phyloP scores from a whole-genome alignment of 1,140 invertebrate species.

The Himalopsyche phryganea region DNA sequence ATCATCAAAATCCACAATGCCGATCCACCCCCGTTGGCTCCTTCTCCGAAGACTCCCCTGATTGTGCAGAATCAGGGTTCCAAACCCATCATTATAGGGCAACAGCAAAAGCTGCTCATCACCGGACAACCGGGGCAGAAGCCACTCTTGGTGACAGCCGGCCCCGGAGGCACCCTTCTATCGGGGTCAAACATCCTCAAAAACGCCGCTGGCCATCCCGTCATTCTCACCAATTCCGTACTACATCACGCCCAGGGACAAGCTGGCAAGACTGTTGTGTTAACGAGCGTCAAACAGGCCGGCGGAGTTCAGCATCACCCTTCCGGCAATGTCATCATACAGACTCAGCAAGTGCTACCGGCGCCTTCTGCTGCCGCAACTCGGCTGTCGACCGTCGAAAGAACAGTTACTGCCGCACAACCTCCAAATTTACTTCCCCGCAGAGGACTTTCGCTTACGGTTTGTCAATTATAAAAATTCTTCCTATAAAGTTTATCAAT shows the following conservation, averaged over 20 bases:
- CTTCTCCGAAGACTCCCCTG: slow-evolving; percentile 21
- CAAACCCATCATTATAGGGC: slow-evolving; percentile 44
- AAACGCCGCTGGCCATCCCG: slow-evolving; percentile 39
- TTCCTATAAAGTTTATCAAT: not conserved
- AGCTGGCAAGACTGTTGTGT: slow-evolving; percentile 45
- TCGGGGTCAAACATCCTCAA: slow-evolving; percentile 42
- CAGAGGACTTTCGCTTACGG: slow-evolving; percentile 76
- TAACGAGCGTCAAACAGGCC: slow-evolving; percentile 47
- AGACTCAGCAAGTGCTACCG: slow-evolving; percentile 21
- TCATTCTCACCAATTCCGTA: slow-evolving; percentile 36
- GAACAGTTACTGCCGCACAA: slow-evolving; percentile 40
- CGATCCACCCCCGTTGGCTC: not conserved
- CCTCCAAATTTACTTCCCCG: slow-evolving; percentile 51
- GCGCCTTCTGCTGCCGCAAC: slow-evolving; percentile 23
- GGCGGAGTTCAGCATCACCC: slow-evolving; percentile 14
- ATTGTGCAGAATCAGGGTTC: slow-evolving; percentile 39
- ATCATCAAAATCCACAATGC: slow-evolving; percentile 8
- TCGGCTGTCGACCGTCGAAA: slow-evolving; percentile 25
- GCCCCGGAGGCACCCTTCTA: slow-evolving; percentile 25
- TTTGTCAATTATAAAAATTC: slow-evolving; percentile 43
- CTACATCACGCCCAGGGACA: slow-evolving; percentile 32
- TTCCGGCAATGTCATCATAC: slow-evolving; percentile 27
- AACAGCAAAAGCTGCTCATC: slow-evolving; percentile 43
- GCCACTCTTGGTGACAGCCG: slow-evolving; percentile 42
- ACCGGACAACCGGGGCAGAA: slow-evolving; percentile 43